These are phyloP conservation scores for Emydura subglobosa DNA, from an alignment of 2,113 vertebrate species.

Conservation along the genomic window DNA sequence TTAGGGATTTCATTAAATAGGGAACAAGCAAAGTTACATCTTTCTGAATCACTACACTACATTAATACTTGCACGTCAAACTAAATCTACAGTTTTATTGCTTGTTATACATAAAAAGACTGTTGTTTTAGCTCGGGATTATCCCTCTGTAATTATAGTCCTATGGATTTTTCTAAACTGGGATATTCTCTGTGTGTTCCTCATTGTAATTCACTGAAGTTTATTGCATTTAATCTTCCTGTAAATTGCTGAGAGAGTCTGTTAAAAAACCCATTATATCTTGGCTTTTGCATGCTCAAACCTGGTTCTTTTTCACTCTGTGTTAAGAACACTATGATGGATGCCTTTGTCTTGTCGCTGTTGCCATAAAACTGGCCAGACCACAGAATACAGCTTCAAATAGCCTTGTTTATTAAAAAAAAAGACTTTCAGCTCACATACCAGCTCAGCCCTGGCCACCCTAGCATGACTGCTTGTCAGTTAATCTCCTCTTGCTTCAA, in stretches of 20 bases:
- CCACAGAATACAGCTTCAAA: background rate
- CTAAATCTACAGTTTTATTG: conserved; percentile 15
- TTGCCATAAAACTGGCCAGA: background rate
- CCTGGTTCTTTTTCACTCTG: background rate
- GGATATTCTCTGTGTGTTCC: conserved; percentile 21
- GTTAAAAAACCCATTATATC: background rate
- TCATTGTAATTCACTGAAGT: conserved; percentile 14
- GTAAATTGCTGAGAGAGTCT: background rate
- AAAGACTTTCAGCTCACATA: background rate
- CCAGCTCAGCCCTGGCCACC: background rate
- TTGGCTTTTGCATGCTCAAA: background rate
- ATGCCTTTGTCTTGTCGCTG: rapidly evolving
- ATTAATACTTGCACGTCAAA: conserved; percentile 14
- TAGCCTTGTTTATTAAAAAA: background rate
- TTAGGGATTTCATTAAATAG: background rate
- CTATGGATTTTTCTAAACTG: background rate
- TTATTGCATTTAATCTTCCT: background rate
- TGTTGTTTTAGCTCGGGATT: conserved; percentile 27
- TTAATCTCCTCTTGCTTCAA: background rate
- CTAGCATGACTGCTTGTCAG: background rate
- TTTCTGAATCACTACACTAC: conserved; percentile 38
- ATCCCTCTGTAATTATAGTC: background rate
- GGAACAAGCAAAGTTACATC: background rate
- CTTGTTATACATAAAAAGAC: conserved; percentile 8
- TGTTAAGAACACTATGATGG: background rate